A percentile compares a stretch with the other conserved stretches of the same genome.
Conservation (phyloP, 2,113 vertebrate genomes). For the Aphelocoma coerulescens region DNA sequence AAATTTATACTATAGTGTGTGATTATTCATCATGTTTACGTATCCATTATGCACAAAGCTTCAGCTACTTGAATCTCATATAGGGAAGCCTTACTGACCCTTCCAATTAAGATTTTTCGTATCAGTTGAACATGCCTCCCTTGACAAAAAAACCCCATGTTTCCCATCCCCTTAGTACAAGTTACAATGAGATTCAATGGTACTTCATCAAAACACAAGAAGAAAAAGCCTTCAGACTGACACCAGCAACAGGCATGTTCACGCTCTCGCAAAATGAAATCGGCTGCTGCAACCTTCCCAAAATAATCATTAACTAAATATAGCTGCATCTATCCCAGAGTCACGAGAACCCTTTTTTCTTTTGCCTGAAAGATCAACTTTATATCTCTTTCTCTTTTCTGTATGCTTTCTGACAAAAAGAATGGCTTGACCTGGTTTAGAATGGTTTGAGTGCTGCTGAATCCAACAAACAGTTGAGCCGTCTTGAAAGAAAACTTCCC, state of each 20-base stretch:
- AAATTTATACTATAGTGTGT: not conserved
- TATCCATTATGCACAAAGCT: not conserved
- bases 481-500: not conserved
- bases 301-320: not conserved
- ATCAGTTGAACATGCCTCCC: not conserved
- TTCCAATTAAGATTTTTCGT: not conserved
- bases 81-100: not conserved
- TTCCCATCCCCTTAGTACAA: not conserved
- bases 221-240: not conserved
- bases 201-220: conserved; percentile 10
- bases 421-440: not conserved
- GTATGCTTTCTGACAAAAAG: not conserved
- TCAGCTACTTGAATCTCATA: not conserved
- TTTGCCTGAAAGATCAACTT: not conserved
- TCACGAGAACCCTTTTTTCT: not conserved
- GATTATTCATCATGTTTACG: not conserved
- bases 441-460: conserved; percentile 5
- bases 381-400: not conserved
- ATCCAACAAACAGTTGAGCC: not conserved
- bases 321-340: not conserved
- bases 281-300: not conserved
- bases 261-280: not conserved
- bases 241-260: not conserved
- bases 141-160: not conserved
- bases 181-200: conserved; percentile 19